Base-by-base conservation (phyloP, 2,888 invertebrate genomes). In the Troglohyphantes excavatus region DNA sequence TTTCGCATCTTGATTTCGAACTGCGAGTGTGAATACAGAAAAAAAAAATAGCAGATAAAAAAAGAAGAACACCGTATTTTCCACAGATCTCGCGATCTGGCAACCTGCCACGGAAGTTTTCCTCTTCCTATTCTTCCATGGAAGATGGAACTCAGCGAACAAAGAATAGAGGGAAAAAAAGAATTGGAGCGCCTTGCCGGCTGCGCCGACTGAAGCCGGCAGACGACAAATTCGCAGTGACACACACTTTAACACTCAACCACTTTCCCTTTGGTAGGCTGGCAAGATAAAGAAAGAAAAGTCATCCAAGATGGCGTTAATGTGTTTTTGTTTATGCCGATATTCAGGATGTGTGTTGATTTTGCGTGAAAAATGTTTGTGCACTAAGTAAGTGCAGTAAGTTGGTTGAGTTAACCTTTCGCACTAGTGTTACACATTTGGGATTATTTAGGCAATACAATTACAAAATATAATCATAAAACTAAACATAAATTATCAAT, bases 161-260 rank as follows among this genome's bases (percentile, higher is more conserved):
- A 33, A 86, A 76, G 39, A 63, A 53, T 13, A 11, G 3, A 39
- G 39, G 13, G 13, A 39, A 39, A 39, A 39, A 13, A 11, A 11
- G 9, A 1, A 39, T 39, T 39, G 39, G 39, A 82, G 82, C 83
- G 83, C 73, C 79, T 81, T 46, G 79, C 73, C 61, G 87, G 87
- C 79, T 79, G 72, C 27, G n/a, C 11, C 29, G 67, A 21, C 68
- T 68, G n/a, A 23, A 65, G 29, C 33, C 33, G 26, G 76, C 76
- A 85, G 85, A 85, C 85, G 76, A 29, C 59, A 82, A 72, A 82
- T 82, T 82, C 82, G 29, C 82, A 70, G 61, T 82, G 82, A 82
- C 82, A 70, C 53, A 39, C 82, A 39, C 29, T 33, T 78, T 61
- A 26, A 33, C 78, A 78, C 78, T 78, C 65, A 43, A 75, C 23